These are phyloP conservation scores for Rhizoglyphus robini DNA, from an alignment of 1,140 invertebrate genomes.

Conservation along the genomic window DNA sequence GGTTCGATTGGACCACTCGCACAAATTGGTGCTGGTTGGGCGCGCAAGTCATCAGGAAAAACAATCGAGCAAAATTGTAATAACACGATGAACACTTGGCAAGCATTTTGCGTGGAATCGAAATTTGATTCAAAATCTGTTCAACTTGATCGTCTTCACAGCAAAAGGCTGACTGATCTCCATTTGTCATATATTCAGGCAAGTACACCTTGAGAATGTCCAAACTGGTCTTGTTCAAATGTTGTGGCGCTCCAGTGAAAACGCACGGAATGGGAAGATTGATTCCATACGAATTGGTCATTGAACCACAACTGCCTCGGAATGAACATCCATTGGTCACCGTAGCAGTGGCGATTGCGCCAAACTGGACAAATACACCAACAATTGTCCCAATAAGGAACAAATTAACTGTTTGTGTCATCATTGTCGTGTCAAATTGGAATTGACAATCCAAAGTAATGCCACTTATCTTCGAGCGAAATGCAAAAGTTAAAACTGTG, in stretches of 20 bases:
- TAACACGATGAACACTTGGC: constrained; percentile 69
- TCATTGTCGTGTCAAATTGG: too few species aligned
- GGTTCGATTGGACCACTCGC: constrained; percentile 38
- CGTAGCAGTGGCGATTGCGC: too few species aligned
- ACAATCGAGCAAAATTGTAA: constrained; percentile 59
- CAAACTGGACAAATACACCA: too few species aligned
- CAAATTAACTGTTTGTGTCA: too few species aligned
- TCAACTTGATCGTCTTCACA: constrained; percentile 20
- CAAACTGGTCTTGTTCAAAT: constrained; percentile 9
- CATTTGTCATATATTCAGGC: constrained; percentile 12
- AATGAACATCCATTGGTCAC: too few species aligned
- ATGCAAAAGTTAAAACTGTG: too few species aligned
- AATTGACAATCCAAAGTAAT: too few species aligned
- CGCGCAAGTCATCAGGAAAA: constrained; percentile 69
- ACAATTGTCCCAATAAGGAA: too few species aligned
- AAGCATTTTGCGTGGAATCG: constrained; percentile 37
- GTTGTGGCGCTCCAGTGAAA: constrained; percentile 19
- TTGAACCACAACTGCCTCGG: too few species aligned
- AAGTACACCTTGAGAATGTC: constrained; percentile 10
- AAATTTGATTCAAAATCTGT: constrained; percentile 17
- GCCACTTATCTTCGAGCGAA: too few species aligned
- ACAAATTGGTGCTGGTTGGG: constrained; percentile 60
- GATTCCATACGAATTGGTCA: too few species aligned
- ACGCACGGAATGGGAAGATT: too few species aligned
- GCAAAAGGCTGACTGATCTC: constrained; percentile 16